Base-by-base conservation (phyloP, 2,113 vertebrate genomes). In the Mellivora capensis region DNA sequence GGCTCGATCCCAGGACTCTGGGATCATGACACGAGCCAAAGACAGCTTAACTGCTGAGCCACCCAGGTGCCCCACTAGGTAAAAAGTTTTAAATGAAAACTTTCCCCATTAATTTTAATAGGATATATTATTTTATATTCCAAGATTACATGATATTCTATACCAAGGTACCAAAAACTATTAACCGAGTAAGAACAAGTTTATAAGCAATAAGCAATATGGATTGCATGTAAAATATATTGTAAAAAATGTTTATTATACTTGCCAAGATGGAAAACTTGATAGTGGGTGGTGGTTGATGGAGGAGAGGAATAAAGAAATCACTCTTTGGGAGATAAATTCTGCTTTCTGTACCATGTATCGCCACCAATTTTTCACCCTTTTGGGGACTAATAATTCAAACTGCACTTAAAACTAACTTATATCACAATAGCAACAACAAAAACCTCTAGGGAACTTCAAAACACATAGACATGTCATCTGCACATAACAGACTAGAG, bases 331-430 rank as follows among this genome's bases (percentile, higher is more conserved):
- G 72, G 81, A 85, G 67, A 18, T 82, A 27, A 59, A 93, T 89
- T 96, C 79, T 61, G 59, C 69, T 93, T 89, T 69, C 57, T 77
- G 31, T 3, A 89, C 25, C 25, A 93, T 61, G 64, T 74, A 2
- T 9, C 10, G 44, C 17, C 12, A 34, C 37, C n/a, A 93, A 64
- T 64, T 54, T 93, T 93, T 77, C 23, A 96, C 47, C 14, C 25
- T 83, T 96, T 39, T 21, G 69, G 59, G 20, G n/a, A 69, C 20
- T 83, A 83, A 82, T 25, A 21, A 59, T 69, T 93, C 47, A 77
- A 88, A 67, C 59, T 42, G 20, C 39, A 93, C 49, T 84, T 77
- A 93, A 93, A 93, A 83, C 76, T 88, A 96, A 59, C 27, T 76
- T 83, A 57, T 54, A 81, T 59, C 8, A 90, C 9, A 37, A 85